Evolutionary conservation across 2,888 invertebrate genomes (phyloP).

Genomic region (Microdon myrmicae): DNA sequence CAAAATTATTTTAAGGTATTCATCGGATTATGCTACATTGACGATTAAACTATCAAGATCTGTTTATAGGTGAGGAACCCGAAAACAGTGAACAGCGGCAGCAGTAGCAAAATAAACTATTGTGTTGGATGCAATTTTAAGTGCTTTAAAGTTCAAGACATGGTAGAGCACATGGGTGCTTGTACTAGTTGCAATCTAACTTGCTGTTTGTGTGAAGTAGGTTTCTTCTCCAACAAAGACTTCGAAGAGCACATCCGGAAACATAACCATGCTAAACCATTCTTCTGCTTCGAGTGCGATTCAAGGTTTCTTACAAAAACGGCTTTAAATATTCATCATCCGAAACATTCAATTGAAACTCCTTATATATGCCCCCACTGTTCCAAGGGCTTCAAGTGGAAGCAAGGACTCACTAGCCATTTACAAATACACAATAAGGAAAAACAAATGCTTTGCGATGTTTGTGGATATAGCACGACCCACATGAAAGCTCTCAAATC

Average conservation of each 20-base stretch:
- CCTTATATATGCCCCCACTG: conserved; percentile 70
- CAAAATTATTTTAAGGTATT: conserved; percentile 63
- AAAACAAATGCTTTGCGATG: conserved; percentile 70
- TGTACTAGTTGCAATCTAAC: conserved; percentile 61
- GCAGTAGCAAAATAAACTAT: conserved; percentile 63
- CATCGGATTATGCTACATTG: too few relatives aligned
- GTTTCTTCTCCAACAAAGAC: conserved; percentile 61
- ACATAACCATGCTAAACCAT: conserved; percentile 68
- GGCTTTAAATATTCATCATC: conserved; percentile 68
- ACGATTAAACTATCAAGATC: too few relatives aligned
- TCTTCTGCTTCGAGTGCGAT: conserved; percentile 69
- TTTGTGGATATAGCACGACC: conserved; percentile 71
- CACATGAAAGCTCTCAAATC: conserved; percentile 70
- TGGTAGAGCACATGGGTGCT: conserved; percentile 62
- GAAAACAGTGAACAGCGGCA: conserved; percentile 53
- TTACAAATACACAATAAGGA: conserved; percentile 68
- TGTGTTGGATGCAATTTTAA: conserved; percentile 66
- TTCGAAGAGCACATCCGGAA: conserved; percentile 65
- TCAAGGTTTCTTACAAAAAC: conserved; percentile 68
- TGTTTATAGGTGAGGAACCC: conserved; percentile 27
- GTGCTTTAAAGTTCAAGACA: conserved; percentile 65
- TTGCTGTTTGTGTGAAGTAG: conserved; percentile 63
- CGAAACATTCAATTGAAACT: conserved; percentile 69
- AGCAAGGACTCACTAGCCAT: conserved; percentile 70
- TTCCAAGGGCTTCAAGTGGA: conserved; percentile 71